phyloP scores from a whole-genome alignment of 2,888 invertebrate species.

The Crossocerus cetratus region DNA sequence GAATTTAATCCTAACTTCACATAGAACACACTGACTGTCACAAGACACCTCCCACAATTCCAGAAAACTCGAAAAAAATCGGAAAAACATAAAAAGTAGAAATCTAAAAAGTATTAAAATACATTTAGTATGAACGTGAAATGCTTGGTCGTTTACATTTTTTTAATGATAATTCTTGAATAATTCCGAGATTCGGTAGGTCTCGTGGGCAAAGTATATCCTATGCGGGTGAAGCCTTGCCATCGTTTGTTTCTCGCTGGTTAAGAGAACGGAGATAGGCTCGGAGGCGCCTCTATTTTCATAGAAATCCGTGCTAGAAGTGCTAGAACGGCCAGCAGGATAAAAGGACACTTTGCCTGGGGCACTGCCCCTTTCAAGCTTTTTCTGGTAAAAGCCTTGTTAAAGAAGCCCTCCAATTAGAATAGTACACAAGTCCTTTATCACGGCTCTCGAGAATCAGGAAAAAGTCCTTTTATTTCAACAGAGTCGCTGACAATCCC shows the following conservation, averaged over 20 bases:
- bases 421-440: background rate
- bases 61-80: too few relatives aligned
- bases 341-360: background rate
- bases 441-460: background rate
- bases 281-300: background rate
- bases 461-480: background rate
- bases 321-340: background rate
- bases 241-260: background rate
- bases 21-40: too few relatives aligned
- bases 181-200: too few relatives aligned
- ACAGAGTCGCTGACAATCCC: background rate
- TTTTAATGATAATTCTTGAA: too few relatives aligned
- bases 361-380: background rate
- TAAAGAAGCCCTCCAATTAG: constrained; percentile 1
- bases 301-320: background rate
- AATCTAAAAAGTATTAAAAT: too few relatives aligned
- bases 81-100: too few relatives aligned
- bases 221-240: too few relatives aligned
- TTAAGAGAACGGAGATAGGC: background rate
- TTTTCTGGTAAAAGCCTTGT: background rate
- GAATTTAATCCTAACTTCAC: too few relatives aligned
- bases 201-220: too few relatives aligned
- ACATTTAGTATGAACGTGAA: too few relatives aligned
- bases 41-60: too few relatives aligned
- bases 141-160: too few relatives aligned